phyloP scores from a whole-genome alignment of 2,797 vertebrate genomes.

The Philypnodon macrostomus region DNA sequence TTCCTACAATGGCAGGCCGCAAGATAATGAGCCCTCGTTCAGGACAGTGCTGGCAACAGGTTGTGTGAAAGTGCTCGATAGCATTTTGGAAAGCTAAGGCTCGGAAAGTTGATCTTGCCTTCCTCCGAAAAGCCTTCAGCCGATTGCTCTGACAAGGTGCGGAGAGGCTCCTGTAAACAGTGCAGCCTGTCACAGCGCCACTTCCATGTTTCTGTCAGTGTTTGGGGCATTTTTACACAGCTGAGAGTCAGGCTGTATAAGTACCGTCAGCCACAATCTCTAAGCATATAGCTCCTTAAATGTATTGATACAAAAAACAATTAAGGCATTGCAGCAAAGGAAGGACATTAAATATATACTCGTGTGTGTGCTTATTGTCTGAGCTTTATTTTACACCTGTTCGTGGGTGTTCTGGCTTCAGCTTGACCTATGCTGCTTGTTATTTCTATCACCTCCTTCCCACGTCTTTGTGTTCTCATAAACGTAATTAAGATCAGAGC shows the following conservation, averaged over 20 bases:
- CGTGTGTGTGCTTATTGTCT: too few species aligned
- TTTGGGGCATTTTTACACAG: conserved; percentile 10
- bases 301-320: conserved; percentile 3
- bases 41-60: conserved; percentile 49
- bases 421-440: conserved; percentile 6
- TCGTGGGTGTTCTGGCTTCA: conserved; percentile 2
- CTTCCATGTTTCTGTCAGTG: conserved; percentile 17
- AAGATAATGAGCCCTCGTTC: conserved; percentile 69
- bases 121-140: conserved; percentile 21
- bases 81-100: conserved; percentile 10
- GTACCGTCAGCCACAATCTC: background rate
- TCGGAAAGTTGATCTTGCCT: conserved; percentile 16
- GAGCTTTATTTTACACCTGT: background rate
- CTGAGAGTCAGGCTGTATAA: background rate
- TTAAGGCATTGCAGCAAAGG: conserved; percentile 10
- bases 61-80: conserved; percentile 40
- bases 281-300: background rate
- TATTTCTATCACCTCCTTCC: background rate
- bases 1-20: conserved; percentile 62
- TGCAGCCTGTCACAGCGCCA: conserved; percentile 12
- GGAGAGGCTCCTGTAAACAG: conserved; percentile 18
- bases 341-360: conserved; percentile 5
- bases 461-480: background rate
- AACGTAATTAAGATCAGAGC: background rate
- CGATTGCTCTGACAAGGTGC: conserved; percentile 21